These are phyloP conservation scores for Brachyhypopomus occidentalis DNA, from an alignment of 2,113 vertebrate species.

Conservation along the genomic window DNA sequence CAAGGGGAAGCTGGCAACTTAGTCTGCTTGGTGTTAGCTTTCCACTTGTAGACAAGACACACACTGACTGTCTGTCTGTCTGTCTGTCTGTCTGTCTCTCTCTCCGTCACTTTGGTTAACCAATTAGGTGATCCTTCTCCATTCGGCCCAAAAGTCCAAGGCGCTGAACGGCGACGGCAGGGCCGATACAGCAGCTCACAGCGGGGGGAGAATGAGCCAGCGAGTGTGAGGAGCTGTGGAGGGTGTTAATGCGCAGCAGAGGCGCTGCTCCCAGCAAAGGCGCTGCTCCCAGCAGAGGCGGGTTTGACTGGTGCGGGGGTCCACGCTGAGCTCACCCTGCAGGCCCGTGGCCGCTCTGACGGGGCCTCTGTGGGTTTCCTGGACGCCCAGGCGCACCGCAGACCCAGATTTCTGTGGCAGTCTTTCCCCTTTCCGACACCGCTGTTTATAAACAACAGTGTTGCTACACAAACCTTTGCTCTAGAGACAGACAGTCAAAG, in stretches of 20 bases:
- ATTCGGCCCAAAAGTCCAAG: slow-evolving; percentile 17
- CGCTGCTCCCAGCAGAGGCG: neutral
- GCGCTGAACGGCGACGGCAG: slow-evolving; percentile 17
- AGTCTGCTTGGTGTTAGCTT: neutral
- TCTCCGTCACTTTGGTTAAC: no score
- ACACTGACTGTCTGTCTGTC: neutral
- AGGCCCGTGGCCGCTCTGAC: slow-evolving; percentile 37
- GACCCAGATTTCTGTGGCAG: slow-evolving; percentile 38
- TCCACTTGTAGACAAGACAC: slow-evolving; percentile 7
- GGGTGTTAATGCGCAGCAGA: slow-evolving; percentile 15
- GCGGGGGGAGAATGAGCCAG: slow-evolving; percentile 18
- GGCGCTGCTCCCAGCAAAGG: neutral
- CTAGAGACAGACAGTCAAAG: slow-evolving; percentile 15
- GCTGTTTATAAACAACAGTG: slow-evolving; percentile 55
- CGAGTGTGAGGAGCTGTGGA: slow-evolving; percentile 16
- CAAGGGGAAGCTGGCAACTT: neutral
- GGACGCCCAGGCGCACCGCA: slow-evolving; percentile 41
- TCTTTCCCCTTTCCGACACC: slow-evolving; percentile 20
- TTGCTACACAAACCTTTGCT: slow-evolving; percentile 47
- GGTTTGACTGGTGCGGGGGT: slow-evolving; percentile 27
- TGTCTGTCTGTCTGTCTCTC: no score
- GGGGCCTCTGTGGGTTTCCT: slow-evolving; percentile 34
- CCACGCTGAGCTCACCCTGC: slow-evolving; percentile 48
- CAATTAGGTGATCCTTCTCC: slow-evolving; percentile 17
- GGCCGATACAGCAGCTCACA: slow-evolving; percentile 24